Evolutionary conservation across 2,113 vertebrate species (phyloP).

Genomic region (Ceratotherium simum): DNA sequence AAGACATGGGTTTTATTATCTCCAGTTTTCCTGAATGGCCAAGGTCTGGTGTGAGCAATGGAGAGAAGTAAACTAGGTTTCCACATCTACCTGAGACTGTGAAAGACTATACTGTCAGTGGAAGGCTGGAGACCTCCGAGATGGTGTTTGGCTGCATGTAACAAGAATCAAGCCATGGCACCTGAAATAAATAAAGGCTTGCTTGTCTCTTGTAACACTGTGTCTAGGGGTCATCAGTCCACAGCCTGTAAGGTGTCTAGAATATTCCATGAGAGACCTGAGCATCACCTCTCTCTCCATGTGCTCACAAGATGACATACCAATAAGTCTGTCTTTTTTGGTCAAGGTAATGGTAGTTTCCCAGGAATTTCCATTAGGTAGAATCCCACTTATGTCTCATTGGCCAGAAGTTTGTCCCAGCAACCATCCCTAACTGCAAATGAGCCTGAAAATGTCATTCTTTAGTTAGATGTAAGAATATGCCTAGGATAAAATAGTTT

Average conservation of each 20-base stretch:
- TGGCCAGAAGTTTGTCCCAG: not conserved
- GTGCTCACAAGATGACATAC: not conserved
- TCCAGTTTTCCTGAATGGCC: not conserved
- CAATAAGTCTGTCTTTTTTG: not conserved
- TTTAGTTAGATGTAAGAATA: not conserved
- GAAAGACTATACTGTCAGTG: accelerated
- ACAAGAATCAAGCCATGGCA: accelerated
- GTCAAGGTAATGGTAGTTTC: not conserved
- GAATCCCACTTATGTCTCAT: not conserved
- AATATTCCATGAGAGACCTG: accelerated
- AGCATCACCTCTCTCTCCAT: not conserved
- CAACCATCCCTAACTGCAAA: no score
- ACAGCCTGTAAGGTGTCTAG: not conserved
- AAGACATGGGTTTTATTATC: accelerated
- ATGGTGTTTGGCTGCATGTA: accelerated
- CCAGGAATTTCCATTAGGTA: no score
- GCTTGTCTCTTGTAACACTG: accelerated
- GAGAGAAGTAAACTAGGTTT: accelerated
- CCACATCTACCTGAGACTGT: accelerated
- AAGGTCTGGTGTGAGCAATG: not conserved
- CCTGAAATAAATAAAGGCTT: accelerated
- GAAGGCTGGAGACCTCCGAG: not conserved
- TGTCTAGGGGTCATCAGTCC: no score
- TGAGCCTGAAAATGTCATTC: not conserved
- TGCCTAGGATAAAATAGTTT: not conserved